A percentile compares a stretch with the other conserved stretches of the same genome.
Evolutionary conservation across 1,140 invertebrate species (phyloP).

Genomic region (Drosophila jambulina): DNA sequence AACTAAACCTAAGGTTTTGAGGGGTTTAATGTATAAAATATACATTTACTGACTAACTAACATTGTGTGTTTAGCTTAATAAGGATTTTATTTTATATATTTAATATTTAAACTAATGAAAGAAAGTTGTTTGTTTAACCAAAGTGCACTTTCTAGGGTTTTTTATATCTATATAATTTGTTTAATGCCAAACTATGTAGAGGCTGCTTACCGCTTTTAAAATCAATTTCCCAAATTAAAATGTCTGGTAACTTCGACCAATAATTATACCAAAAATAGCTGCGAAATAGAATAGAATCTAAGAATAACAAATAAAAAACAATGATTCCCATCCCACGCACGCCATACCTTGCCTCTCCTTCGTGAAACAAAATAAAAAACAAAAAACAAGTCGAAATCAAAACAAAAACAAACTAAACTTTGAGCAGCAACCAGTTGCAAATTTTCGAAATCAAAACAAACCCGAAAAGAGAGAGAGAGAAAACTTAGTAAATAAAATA

Average conservation of each 20-base stretch:
- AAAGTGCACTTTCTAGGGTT: no score
- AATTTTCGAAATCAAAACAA: conserved; percentile 71
- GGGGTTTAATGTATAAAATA: no score
- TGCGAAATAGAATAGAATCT: conserved; percentile 5
- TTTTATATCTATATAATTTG: not conserved
- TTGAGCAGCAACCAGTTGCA: conserved; percentile 68
- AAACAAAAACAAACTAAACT: conserved; percentile 32
- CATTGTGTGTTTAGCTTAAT: no score
- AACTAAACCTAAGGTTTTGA: no score
- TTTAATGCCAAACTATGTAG: not conserved
- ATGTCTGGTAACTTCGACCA: not conserved
- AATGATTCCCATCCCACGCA: conserved; percentile 37
- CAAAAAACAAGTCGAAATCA: conserved; percentile 34
- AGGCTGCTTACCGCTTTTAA: not conserved
- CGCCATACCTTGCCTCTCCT: not conserved
- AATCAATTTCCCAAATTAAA: not conserved
- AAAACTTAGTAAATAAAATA: conserved; percentile 11
- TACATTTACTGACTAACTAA: no score
- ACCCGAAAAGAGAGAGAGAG: conserved; percentile 36
- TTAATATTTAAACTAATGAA: no score
- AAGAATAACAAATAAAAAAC: conserved; percentile 24
- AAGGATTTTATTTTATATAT: no score
- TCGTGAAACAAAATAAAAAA: conserved; percentile 17
- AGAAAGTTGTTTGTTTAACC: not conserved
- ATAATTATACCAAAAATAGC: conserved; percentile 5